phyloP scores from a whole-genome alignment of 2,888 invertebrate species.

The Zele albiditarsus region DNA sequence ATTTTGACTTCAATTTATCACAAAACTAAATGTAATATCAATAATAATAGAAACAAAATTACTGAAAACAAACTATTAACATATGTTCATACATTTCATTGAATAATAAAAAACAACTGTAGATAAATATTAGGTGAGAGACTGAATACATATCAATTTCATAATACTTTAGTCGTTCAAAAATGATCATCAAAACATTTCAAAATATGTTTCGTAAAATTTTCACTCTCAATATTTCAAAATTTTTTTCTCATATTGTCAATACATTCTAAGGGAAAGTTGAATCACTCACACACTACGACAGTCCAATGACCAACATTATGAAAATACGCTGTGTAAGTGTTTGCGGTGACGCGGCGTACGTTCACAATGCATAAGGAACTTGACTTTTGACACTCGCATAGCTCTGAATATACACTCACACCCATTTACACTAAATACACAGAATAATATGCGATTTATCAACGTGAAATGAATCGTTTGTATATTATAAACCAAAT shows the following conservation, averaged over 20 bases:
- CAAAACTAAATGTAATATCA: not conserved
- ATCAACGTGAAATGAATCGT: not conserved
- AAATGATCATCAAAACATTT: no score
- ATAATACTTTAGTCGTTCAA: no score
- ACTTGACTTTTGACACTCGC: slow-evolving; percentile 57
- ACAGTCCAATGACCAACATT: slow-evolving; percentile 42
- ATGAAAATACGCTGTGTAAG: slow-evolving; percentile 47
- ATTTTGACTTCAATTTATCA: not conserved
- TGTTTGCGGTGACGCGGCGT: slow-evolving; percentile 1
- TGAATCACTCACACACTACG: not conserved
- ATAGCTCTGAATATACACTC: slow-evolving; percentile 20
- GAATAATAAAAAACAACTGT: no score
- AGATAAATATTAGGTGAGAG: no score
- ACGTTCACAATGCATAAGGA: slow-evolving; percentile 37
- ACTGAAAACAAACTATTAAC: not conserved
- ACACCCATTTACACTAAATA: not conserved
- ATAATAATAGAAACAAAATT: not conserved
- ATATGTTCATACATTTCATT: no score
- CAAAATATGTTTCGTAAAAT: no score
- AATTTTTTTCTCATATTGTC: not conserved
- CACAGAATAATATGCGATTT: slow-evolving; percentile 15
- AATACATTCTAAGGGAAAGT: not conserved
- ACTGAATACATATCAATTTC: no score
- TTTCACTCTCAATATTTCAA: not conserved
- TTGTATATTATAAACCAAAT: no score